Percentiles rank a stretch among this genome's conserved stretches.
These are phyloP conservation scores for Epizoanthus rinbou DNA, from an alignment of 92 coral and sea anemone genomes.

Conservation along the genomic window DNA sequence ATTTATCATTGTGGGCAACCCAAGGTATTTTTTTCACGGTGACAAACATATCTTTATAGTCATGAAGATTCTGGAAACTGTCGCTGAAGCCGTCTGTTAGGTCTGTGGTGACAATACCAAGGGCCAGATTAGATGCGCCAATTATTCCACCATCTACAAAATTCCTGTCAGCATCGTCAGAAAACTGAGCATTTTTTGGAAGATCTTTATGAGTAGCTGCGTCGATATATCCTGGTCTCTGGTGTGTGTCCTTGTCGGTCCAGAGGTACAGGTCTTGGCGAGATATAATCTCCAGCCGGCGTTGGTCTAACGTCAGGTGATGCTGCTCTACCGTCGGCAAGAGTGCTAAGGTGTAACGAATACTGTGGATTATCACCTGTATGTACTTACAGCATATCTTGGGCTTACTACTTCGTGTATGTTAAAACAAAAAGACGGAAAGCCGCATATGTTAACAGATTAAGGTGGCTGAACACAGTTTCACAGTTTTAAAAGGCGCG, in stretches of 20 bases:
- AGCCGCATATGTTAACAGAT: no score
- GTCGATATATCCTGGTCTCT: background rate
- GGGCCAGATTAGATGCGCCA: conserved; percentile 41
- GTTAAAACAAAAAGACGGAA: no score
- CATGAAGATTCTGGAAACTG: conserved; percentile 38
- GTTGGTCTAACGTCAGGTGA: conserved; percentile 8
- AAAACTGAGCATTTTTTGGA: conserved; percentile 67
- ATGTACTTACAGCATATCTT: no score
- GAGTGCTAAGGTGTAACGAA: no score
- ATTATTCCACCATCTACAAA: conserved; percentile 23
- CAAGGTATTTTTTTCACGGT: conserved; percentile 28
- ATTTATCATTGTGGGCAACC: conserved; percentile 32
- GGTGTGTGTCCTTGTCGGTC: conserved; percentile 25
- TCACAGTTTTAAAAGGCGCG: no score
- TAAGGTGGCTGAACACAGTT: no score
- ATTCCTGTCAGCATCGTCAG: conserved; percentile 49
- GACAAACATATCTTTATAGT: conserved; percentile 46
- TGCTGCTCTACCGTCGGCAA: no score
- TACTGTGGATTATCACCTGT: no score
- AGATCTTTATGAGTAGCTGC: conserved; percentile 47
- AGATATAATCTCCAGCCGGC: conserved; percentile 45
- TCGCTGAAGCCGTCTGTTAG: conserved; percentile 20
- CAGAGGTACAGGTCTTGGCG: conserved; percentile 52
- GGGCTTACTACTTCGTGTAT: no score
- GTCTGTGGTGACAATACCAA: conserved; percentile 1